These are phyloP conservation scores for Poecile atricapillus DNA, from an alignment of 2,113 vertebrate species.

Conservation along the genomic window DNA sequence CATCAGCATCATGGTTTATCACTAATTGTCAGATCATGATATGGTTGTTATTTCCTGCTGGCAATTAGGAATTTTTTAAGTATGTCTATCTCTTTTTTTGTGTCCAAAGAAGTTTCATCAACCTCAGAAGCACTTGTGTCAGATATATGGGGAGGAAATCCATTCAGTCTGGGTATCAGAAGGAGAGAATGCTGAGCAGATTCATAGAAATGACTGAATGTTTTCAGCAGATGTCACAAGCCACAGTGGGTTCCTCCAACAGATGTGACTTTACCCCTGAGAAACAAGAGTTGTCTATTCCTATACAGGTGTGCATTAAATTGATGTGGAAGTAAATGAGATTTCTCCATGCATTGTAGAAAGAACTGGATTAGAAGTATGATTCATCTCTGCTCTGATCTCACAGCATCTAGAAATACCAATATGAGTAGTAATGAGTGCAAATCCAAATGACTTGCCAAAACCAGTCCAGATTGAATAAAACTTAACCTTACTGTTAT, in stretches of 20 bases:
- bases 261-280: neutral
- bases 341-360: neutral
- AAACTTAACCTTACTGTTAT: neutral
- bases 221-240: neutral
- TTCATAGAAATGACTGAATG: neutral
- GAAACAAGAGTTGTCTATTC: neutral
- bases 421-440: neutral
- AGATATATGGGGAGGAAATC: neutral
- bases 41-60: constrained; percentile 11
- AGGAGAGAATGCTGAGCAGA: neutral
- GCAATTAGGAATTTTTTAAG: constrained; percentile 31
- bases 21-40: neutral
- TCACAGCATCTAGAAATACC: neutral
- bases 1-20: neutral
- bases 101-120: constrained; percentile 44
- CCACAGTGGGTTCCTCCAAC: neutral
- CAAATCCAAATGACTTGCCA: neutral
- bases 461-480: neutral
- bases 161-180: neutral
- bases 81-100: constrained; percentile 19
- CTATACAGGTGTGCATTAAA: neutral
- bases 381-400: neutral
- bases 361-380: neutral
- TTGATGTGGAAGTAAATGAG: neutral
- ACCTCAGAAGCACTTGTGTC: constrained; percentile 15